Percentiles rank a stretch among this genome's conserved stretches.
Evolutionary conservation across 1,140 invertebrate genomes (phyloP).

Genomic region (Ceratoteleas bidentatus): DNA sequence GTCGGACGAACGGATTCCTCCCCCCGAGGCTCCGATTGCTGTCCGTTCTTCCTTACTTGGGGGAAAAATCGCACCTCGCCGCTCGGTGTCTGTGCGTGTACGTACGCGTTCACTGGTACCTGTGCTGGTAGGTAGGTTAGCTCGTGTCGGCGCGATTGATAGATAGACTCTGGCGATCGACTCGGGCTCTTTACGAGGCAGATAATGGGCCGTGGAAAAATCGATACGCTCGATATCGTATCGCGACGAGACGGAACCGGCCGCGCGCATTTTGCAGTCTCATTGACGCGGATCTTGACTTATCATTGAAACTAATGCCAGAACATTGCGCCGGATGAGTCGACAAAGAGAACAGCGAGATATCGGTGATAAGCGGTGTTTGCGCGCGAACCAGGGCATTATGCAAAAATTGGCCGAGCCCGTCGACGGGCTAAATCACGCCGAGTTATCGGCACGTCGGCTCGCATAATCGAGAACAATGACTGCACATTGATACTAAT

Average conservation of each 20-base stretch:
- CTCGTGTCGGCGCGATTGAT: constrained; percentile 55
- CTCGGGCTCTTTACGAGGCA: constrained; percentile 36
- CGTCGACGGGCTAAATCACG: constrained; percentile 50
- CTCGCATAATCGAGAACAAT: constrained; percentile 45
- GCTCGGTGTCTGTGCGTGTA: constrained; percentile 17
- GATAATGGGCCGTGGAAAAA: constrained; percentile 54
- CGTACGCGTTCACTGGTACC: neutral
- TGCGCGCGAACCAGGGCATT: constrained; percentile 51
- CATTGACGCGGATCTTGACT: constrained; percentile 61
- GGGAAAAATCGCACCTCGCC: constrained; percentile 43
- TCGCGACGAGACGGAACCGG: constrained; percentile 39
- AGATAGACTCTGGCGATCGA: constrained; percentile 53
- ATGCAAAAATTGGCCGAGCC: constrained; percentile 51
- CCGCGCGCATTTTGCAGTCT: constrained; percentile 52
- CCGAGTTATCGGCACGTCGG: constrained; percentile 47
- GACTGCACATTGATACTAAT: constrained; percentile 54
- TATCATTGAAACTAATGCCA: constrained; percentile 63
- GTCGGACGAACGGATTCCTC: constrained; percentile 45
- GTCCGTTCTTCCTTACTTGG: constrained; percentile 35
- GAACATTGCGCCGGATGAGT: constrained; percentile 54
- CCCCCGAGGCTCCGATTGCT: constrained; percentile 35
- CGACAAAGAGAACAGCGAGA: constrained; percentile 54
- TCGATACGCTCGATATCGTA: constrained; percentile 56
- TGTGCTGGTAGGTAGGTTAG: constrained; percentile 37
- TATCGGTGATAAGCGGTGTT: constrained; percentile 57